Base-by-base conservation (phyloP, 2,797 vertebrate species). In the Chromobotia macracanthus region DNA sequence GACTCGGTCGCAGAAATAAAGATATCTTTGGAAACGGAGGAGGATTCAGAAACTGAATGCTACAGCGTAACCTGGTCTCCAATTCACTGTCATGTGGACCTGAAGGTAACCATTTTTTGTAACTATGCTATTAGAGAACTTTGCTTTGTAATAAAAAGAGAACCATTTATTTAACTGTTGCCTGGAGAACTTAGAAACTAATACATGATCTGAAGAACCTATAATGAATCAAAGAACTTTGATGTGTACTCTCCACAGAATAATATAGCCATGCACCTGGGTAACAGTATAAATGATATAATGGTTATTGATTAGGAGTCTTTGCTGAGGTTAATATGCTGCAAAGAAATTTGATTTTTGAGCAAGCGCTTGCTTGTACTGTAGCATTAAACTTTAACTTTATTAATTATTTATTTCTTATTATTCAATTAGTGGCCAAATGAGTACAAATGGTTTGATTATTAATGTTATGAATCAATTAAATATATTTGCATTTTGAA, bases 21-120 rank as follows among this genome's bases (percentile, higher is more conserved):
- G 80, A 92, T 97, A 75, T 93, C 93, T 38, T 85, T 97, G 79
- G 92, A 96, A 74, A 86, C 88, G 63, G 80, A 89, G 0, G 90
- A 92, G 2, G 91, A 90, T 44, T 86, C 92, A 0, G 89, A 85
- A 19, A 94, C 92, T 0, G 96, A 97, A 90, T 97, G 96, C 87
- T 97, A 96, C 88, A 82, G 91, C 0, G 92, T 97, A 81, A 91
- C 50, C 9, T 97, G 96, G 96, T 91, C 88, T 74, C 95, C 96
- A 15, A 93, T 94, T 83, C 95, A 93, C 85, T 96, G 95, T 81
- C 92, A 95, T 53, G 90, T 96, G 80, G 88, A 89, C 75, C 84
- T 97, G 63, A 96, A 96, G 96, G 96, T 97, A 94, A 46, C 25
- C 10, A 11, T 13, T 23, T 28, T 23, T 23, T 56, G 4, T 9